Evolutionary conservation across 2,797 vertebrate genomes (phyloP).

Genomic region (Enteromius paludinosus): DNA sequence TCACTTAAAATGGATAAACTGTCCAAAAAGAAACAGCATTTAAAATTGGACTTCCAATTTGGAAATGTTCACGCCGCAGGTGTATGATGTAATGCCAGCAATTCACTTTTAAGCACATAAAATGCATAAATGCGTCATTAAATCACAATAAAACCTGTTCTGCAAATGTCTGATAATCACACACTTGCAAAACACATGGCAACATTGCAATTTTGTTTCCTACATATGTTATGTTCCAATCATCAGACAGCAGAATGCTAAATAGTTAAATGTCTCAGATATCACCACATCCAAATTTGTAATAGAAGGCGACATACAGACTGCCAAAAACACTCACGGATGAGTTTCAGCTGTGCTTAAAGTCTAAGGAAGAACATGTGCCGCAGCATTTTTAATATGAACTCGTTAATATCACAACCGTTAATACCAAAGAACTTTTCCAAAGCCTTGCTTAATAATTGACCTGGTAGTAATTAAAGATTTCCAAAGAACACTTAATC

Average conservation of each 20-base stretch:
- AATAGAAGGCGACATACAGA: not conserved
- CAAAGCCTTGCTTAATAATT: conserved; percentile 5
- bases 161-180: conserved; percentile 7
- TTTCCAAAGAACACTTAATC: not conserved
- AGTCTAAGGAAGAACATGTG: not conserved
- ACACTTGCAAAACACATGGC: not conserved
- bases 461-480: not conserved
- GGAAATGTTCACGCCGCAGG: not conserved
- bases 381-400: not conserved
- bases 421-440: not conserved
- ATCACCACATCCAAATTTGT: not conserved
- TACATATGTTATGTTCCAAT: not conserved
- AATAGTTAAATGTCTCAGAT: not conserved
- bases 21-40: not conserved
- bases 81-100: not conserved
- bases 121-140: not conserved
- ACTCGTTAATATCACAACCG: not conserved
- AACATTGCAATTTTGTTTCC: not conserved
- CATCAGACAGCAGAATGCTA: not conserved
- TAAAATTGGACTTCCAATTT: not conserved
- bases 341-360: not conserved
- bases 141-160: conserved; percentile 8
- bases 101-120: not conserved
- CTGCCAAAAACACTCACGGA: not conserved
- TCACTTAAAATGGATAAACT: not conserved